phyloP scores from a whole-genome alignment of 2,888 invertebrate genomes.

The Ametastegia equiseti region DNA sequence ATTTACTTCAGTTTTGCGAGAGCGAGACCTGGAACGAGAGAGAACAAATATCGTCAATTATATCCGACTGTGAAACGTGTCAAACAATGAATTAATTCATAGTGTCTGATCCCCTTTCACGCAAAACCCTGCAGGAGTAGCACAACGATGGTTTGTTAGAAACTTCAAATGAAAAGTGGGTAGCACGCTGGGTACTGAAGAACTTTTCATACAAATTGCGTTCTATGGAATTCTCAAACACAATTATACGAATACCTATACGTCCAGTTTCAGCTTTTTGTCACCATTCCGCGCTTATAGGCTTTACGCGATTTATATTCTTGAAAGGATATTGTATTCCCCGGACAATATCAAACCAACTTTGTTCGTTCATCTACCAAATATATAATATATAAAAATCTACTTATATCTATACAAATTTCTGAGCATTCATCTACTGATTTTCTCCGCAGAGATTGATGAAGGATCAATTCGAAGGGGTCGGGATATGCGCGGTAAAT shows the following conservation, averaged over 20 bases:
- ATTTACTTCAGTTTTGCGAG: background rate
- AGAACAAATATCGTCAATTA: background rate
- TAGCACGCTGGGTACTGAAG: background rate
- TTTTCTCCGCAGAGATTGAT: conserved; percentile 76
- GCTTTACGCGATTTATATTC: background rate
- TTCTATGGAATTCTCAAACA: background rate
- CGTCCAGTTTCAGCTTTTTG: background rate
- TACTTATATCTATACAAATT: too few relatives aligned
- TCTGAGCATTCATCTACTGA: background rate
- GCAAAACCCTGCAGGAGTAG: background rate
- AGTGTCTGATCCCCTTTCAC: background rate
- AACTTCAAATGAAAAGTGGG: background rate
- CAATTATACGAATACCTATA: too few relatives aligned
- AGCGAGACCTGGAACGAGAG: background rate
- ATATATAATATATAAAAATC: too few relatives aligned
- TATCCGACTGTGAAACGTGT: background rate
- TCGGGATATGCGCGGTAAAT: conserved; percentile 82
- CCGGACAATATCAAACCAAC: background rate
- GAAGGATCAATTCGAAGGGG: conserved; percentile 77
- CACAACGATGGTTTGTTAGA: background rate
- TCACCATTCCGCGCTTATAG: background rate
- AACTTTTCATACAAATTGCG: background rate
- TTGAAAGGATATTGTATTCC: background rate
- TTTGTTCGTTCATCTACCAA: too few relatives aligned
- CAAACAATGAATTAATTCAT: conserved; percentile 5